These are phyloP conservation scores for Drosophila mojavensis DNA, from an alignment of 1,140 invertebrate genomes.

Conservation along the genomic window DNA sequence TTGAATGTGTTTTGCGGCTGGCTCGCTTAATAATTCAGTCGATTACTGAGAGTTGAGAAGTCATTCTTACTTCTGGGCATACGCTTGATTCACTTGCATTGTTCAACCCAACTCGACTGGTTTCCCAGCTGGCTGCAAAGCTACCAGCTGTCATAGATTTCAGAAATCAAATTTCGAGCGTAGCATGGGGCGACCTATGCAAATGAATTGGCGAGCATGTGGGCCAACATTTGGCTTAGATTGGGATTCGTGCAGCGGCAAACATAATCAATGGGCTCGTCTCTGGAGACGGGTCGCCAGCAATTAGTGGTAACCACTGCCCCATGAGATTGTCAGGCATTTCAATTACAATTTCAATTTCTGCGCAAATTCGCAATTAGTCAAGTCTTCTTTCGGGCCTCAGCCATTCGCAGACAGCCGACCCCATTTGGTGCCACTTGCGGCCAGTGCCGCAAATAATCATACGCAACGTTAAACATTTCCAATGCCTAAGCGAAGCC, in stretches of 20 bases:
- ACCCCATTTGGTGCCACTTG: conserved; percentile 1
- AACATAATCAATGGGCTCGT: conserved; percentile 37
- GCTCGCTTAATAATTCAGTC: too few species aligned
- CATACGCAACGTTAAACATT: conserved; percentile 74
- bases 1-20: not conserved
- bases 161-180: not conserved
- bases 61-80: not conserved
- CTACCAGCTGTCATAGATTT: conserved; percentile 14
- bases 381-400: conserved; percentile 27
- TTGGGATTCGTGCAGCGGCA: conserved; percentile 7
- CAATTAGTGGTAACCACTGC: conserved; percentile 42
- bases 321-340: conserved; percentile 14
- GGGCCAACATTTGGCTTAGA: not conserved
- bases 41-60: not conserved
- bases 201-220: conserved; percentile 17
- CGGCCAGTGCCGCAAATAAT: conserved; percentile 49
- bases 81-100: not conserved
- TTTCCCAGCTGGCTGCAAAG: not conserved
- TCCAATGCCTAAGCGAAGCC: conserved; percentile 30
- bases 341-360: conserved; percentile 55
- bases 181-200: conserved; percentile 1
- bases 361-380: conserved; percentile 66
- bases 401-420: not conserved
- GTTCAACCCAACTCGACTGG: not conserved
- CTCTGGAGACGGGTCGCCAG: conserved; percentile 30